phyloP scores from a whole-genome alignment of 2,888 invertebrate species.

The Mylabris sibirica region DNA sequence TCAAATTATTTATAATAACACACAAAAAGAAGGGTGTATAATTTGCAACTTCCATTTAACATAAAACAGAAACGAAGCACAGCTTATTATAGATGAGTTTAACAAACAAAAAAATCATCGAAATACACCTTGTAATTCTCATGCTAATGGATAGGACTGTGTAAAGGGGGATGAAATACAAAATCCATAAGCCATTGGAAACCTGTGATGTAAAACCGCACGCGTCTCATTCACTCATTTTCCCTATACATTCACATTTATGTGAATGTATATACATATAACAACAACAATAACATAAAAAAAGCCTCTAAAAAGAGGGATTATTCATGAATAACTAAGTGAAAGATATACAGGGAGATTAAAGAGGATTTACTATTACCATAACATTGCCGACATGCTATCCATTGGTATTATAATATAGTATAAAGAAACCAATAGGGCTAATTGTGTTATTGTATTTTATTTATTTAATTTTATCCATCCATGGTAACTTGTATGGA shows the following conservation, averaged over 20 bases:
- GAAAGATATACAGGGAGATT: conserved; percentile 57
- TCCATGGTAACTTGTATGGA: background rate
- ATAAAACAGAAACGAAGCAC: conserved; percentile 15
- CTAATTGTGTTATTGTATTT: conserved; percentile 43
- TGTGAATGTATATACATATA: conserved; percentile 4
- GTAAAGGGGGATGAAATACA: conserved; percentile 33
- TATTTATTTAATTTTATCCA: conserved; percentile 6
- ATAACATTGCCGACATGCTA: conserved; percentile 47
- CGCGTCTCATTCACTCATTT: conserved; percentile 46
- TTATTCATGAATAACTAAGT: conserved; percentile 56
- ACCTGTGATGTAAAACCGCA: conserved; percentile 52
- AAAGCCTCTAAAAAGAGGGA: conserved; percentile 50
- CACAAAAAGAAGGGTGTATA: too few species aligned
- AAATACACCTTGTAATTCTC: conserved; percentile 51
- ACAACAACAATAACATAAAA: background rate
- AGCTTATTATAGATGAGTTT: background rate
- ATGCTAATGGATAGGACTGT: conserved; percentile 46
- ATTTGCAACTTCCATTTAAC: background rate
- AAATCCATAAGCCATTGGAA: conserved; percentile 40
- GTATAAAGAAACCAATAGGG: conserved; percentile 28
- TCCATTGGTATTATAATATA: conserved; percentile 20
- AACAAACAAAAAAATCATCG: conserved; percentile 23
- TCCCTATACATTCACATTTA: conserved; percentile 6
- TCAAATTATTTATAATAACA: too few species aligned
- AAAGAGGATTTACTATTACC: conserved; percentile 52